Percentiles rank a stretch among this genome's conserved stretches.
Conservation (phyloP, 1,140 invertebrate genomes). For the Magallana angulata region DNA sequence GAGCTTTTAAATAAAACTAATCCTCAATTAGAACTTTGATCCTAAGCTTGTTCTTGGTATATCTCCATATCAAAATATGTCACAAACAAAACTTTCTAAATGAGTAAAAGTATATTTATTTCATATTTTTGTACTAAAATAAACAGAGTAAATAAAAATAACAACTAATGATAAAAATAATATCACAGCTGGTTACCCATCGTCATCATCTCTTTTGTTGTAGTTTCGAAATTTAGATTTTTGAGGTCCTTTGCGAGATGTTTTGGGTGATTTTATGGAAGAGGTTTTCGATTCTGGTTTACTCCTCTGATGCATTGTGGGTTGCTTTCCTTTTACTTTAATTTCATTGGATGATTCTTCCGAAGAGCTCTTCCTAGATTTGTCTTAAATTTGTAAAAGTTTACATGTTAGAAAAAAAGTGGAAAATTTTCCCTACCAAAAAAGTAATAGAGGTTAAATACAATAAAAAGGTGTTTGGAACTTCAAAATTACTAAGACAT, state of each 20-base stretch:
- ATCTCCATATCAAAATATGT: no score
- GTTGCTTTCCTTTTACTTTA: conserved; percentile 44
- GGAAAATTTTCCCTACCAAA: no score
- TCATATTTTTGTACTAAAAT: background rate
- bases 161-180: background rate
- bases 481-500: no score
- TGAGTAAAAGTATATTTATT: background rate
- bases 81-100: background rate
- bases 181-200: background rate
- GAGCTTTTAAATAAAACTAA: no score
- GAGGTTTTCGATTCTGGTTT: conserved; percentile 51
- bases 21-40: no score
- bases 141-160: no score
- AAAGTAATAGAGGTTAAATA: no score
- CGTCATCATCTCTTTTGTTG: conserved; percentile 64
- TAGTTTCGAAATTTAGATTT: conserved; percentile 67
- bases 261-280: conserved; percentile 55
- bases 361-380: background rate
- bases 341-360: conserved; percentile 33
- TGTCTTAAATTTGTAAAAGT: background rate
- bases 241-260: conserved; percentile 57
- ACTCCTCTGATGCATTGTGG: conserved; percentile 45
- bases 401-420: no score
- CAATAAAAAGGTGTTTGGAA: no score
- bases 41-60: no score